Conservation (phyloP, 2,113 vertebrate species). For the Dendrocopos noguchii region DNA sequence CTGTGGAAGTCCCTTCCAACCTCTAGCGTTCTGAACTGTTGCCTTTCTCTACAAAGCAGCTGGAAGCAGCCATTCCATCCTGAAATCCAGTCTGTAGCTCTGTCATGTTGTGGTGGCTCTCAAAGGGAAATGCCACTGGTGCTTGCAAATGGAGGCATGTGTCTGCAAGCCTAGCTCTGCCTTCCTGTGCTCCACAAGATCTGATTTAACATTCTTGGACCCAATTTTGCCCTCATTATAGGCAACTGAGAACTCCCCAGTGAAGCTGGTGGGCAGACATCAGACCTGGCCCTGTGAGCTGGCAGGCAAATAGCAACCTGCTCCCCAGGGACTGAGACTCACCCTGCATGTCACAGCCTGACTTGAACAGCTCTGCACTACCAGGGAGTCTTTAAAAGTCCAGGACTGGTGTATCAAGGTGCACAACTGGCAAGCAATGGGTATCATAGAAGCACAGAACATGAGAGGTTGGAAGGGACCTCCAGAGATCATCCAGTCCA, state of each 20-base stretch:
- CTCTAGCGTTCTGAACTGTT: not conserved
- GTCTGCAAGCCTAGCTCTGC: not conserved
- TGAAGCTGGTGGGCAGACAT: not conserved
- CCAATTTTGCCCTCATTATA: conserved; percentile 2
- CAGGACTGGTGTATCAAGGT: not conserved
- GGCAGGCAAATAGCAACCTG: conserved; percentile 3
- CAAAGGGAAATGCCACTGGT: not conserved
- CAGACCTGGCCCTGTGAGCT: not conserved
- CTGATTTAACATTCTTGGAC: not conserved
- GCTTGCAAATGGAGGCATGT: not conserved
- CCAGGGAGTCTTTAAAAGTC: not conserved
- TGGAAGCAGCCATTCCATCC: not conserved
- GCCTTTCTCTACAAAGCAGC: not conserved
- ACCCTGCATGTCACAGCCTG: not conserved
- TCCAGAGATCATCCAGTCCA: no score
- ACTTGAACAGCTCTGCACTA: not conserved
- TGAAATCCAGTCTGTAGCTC: not conserved
- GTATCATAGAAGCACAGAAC: no score
- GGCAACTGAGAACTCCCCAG: not conserved
- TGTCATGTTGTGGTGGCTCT: not conserved
- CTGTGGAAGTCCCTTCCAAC: no score
- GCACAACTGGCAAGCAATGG: not conserved
- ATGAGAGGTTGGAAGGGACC: no score
- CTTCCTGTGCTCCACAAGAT: not conserved
- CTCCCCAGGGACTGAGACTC: not conserved